These are phyloP conservation scores for Epirrita christyi DNA, from an alignment of 2,888 invertebrate species.

Conservation along the genomic window DNA sequence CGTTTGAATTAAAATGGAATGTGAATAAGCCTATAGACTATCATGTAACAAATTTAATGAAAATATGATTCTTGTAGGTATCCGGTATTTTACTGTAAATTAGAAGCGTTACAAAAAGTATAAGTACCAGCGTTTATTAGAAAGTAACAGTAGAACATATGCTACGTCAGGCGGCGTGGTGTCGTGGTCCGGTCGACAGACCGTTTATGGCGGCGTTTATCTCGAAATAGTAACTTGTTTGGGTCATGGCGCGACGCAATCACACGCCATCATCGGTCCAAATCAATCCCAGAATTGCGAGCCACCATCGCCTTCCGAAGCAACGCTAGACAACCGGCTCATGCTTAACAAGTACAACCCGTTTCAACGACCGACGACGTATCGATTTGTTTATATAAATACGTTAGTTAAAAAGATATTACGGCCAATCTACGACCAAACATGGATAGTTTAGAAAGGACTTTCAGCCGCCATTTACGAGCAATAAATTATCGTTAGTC, in stretches of 20 bases:
- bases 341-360: constrained; percentile 27
- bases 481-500: constrained; percentile 43
- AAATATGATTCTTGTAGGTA: not conserved
- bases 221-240: constrained; percentile 83
- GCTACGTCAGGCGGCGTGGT: constrained; percentile 47
- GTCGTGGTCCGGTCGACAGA: constrained; percentile 57
- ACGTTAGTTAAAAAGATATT: constrained; percentile 46
- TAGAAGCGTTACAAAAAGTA: constrained; percentile 14
- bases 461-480: constrained; percentile 39
- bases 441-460: constrained; percentile 49
- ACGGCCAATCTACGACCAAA: constrained; percentile 41
- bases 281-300: constrained; percentile 68
- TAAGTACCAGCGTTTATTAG: constrained; percentile 52
- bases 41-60: constrained; percentile 12
- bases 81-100: constrained; percentile 10
- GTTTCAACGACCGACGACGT: constrained; percentile 38
- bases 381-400: constrained; percentile 43
- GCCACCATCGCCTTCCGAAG: constrained; percentile 41
- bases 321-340: constrained; percentile 28
- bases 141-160: constrained; percentile 58
- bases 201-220: constrained; percentile 80
- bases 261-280: constrained; percentile 72
- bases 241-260: constrained; percentile 75
- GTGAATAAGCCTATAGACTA: constrained; percentile 27
- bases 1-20: constrained; percentile 45